phyloP scores from a whole-genome alignment of 2,113 vertebrate genomes.

The Tichodroma muraria region DNA sequence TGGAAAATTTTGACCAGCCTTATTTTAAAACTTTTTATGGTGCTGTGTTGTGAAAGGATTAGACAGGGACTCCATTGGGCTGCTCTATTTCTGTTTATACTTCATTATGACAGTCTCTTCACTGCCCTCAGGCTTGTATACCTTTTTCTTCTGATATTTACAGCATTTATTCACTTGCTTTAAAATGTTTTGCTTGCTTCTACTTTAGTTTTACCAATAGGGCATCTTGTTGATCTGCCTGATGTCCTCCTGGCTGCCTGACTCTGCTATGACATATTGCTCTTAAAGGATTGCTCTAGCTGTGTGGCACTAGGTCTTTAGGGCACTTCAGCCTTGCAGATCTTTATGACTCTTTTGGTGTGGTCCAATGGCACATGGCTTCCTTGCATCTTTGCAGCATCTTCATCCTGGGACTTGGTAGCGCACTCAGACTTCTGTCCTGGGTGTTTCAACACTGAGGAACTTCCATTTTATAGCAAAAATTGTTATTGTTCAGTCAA shows the following conservation, averaged over 20 bases:
- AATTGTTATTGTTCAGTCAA: not conserved
- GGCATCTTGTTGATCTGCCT: not conserved
- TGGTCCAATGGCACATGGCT: not conserved
- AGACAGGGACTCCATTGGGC: not conserved
- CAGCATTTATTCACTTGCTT: not conserved
- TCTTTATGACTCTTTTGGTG: not conserved
- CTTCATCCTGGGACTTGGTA: not conserved
- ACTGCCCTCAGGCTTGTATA: not conserved
- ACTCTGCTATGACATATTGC: not conserved
- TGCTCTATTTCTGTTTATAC: not conserved
- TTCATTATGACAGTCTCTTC: not conserved
- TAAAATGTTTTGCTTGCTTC: not conserved
- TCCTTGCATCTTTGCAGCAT: not conserved
- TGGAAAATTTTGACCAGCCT: constrained; percentile 10
- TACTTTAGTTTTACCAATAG: not conserved
- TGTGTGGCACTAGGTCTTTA: not conserved
- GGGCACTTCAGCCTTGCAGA: not conserved
- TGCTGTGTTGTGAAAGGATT: not conserved
- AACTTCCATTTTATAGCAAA: not conserved
- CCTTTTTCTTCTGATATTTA: not conserved
- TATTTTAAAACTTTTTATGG: constrained; percentile 1
- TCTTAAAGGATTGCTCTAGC: not conserved
- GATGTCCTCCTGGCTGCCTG: not conserved
- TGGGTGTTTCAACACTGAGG: not conserved
- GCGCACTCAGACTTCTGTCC: not conserved